These are phyloP conservation scores for Leptoteleia sp. DNA, from an alignment of 1,140 invertebrate genomes.

Conservation along the genomic window DNA sequence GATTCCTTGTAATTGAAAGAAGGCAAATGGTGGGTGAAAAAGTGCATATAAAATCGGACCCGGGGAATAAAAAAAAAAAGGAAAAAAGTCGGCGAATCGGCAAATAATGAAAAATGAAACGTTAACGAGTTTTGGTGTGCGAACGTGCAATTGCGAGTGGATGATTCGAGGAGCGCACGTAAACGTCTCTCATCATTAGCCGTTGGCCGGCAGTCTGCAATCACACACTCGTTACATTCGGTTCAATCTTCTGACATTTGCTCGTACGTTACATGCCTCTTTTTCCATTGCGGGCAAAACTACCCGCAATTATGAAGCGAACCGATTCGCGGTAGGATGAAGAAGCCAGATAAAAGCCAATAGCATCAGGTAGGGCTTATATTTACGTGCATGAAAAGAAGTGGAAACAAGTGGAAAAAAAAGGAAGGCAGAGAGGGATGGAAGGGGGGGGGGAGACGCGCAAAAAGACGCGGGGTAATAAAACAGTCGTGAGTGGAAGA, in stretches of 20 bases:
- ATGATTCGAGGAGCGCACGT: constrained; percentile 37
- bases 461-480: constrained; percentile 51
- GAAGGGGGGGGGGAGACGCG: constrained; percentile 16
- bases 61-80: background rate
- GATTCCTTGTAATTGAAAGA: background rate
- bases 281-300: constrained; percentile 61
- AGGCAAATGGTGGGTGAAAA: too few relatives aligned
- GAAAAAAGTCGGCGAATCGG: background rate
- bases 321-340: constrained; percentile 55
- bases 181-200: constrained; percentile 67
- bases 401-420: too few relatives aligned
- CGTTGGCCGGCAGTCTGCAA: constrained; percentile 68
- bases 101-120: constrained; percentile 57
- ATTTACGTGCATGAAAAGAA: constrained; percentile 55
- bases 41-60: too few relatives aligned
- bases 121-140: constrained; percentile 44
- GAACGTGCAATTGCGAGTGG: constrained; percentile 45
- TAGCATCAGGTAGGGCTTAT: constrained; percentile 23
- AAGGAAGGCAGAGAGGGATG: too few relatives aligned
- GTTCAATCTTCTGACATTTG: constrained; percentile 71
- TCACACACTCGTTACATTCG: constrained; percentile 74
- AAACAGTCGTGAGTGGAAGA: constrained; percentile 55
- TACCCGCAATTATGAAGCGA: constrained; percentile 63
- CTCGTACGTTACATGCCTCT: constrained; percentile 58
- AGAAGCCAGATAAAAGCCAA: constrained; percentile 62